A percentile compares a stretch with the other conserved stretches of the same genome.
These are phyloP conservation scores for Jordanella pulchra DNA, from an alignment of 2,797 vertebrate genomes.

Conservation along the genomic window DNA sequence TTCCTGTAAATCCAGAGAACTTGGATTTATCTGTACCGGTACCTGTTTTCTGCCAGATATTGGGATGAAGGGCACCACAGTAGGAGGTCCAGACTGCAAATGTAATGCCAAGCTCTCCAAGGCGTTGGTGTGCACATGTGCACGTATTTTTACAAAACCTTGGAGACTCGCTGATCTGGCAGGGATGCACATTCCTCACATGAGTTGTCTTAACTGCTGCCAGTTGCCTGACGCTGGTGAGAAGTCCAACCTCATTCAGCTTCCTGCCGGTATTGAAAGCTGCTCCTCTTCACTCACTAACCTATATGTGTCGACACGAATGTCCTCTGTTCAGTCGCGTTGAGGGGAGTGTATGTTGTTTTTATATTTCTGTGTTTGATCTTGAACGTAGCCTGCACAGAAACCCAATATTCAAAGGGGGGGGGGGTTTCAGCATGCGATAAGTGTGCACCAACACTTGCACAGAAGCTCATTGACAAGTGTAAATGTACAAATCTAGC, in stretches of 20 bases:
- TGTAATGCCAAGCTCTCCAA: conserved; percentile 39
- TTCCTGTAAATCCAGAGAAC: neutral
- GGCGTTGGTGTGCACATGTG: conserved; percentile 21
- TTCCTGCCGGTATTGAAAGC: conserved; percentile 23
- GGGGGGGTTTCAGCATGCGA: conserved; percentile 43
- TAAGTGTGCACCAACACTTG: conserved; percentile 20
- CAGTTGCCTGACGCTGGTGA: conserved; percentile 26
- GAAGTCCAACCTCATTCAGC: conserved; percentile 20
- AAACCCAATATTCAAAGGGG: conserved; percentile 58
- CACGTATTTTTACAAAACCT: conserved; percentile 21
- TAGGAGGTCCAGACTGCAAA: conserved; percentile 52
- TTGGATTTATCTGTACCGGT: conserved; percentile 50
- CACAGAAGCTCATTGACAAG: neutral
- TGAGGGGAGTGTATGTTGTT: neutral
- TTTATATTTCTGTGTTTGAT: conserved; percentile 27
- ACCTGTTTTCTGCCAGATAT: conserved; percentile 18
- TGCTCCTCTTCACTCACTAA: conserved; percentile 12
- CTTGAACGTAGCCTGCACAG: conserved; percentile 38
- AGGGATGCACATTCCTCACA: conserved; percentile 39
- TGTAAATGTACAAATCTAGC: neutral
- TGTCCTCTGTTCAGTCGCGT: neutral
- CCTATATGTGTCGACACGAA: conserved; percentile 23
- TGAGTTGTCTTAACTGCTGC: conserved; percentile 47
- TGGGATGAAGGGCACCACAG: conserved; percentile 10
- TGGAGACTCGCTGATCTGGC: conserved; percentile 50